Conservation (phyloP, 2,797 vertebrate species). For the Dermochelys coriacea region DNA sequence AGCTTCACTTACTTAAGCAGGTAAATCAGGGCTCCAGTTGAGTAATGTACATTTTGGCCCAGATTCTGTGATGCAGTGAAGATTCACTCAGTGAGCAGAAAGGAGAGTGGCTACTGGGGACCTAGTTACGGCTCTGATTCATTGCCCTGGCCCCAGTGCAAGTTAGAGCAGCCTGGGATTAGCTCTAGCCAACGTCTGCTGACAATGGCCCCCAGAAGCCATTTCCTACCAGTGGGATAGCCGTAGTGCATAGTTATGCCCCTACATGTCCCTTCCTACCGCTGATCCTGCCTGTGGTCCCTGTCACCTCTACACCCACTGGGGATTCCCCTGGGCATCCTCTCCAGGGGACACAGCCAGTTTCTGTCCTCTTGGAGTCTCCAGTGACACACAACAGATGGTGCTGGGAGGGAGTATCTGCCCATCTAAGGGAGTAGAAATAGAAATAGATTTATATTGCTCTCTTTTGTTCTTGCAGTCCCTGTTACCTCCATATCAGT, state of each 20-base stretch:
- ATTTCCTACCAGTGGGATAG: not conserved
- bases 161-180: not conserved
- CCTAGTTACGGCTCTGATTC: not conserved
- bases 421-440: not conserved
- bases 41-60: not conserved
- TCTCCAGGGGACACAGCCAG: not conserved
- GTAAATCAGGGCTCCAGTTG: slow-evolving; percentile 76
- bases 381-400: not conserved
- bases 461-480: not conserved
- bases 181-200: not conserved
- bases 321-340: not conserved
- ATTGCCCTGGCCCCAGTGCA: not conserved
- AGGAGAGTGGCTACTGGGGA: not conserved
- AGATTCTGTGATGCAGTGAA: not conserved
- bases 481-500: not conserved
- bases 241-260: not conserved
- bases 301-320: not conserved
- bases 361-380: not conserved
- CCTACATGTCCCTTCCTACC: not conserved
- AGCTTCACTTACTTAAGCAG: slow-evolving; percentile 95
- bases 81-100: not conserved
- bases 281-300: not conserved
- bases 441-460: not conserved
- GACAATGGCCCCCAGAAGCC: not conserved
- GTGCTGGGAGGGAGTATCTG: not conserved